These are phyloP conservation scores for Athrips mouffetella DNA, from an alignment of 2,888 invertebrate genomes.

Conservation along the genomic window DNA sequence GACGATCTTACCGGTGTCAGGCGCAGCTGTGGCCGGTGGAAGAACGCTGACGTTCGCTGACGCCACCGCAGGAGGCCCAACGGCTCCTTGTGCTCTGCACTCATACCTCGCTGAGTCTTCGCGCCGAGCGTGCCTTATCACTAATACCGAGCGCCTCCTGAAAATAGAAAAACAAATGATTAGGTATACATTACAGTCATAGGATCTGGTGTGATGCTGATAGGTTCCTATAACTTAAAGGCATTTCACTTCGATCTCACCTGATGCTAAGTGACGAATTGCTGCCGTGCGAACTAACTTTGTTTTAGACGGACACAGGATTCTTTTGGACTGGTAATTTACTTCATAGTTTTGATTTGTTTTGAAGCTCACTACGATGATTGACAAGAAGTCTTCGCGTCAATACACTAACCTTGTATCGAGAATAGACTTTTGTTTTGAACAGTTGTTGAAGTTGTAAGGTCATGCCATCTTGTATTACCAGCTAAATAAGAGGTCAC, in stretches of 20 bases:
- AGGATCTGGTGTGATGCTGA: neutral
- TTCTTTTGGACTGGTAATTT: too few species aligned
- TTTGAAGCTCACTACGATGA: too few species aligned
- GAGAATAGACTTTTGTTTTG: neutral
- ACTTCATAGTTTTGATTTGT: too few species aligned
- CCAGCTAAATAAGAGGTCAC: too few species aligned
- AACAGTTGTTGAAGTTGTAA: neutral
- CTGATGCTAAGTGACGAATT: too few species aligned
- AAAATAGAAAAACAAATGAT: constrained; percentile 28
- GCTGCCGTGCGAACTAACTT: too few species aligned
- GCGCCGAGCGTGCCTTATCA: constrained; percentile 84
- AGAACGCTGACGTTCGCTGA: constrained; percentile 75
- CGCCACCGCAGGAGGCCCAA: constrained; percentile 78
- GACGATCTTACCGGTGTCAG: constrained; percentile 73
- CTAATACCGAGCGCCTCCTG: constrained; percentile 91
- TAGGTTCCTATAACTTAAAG: too few species aligned
- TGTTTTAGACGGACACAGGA: too few species aligned
- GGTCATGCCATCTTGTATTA: too few species aligned
- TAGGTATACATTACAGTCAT: neutral
- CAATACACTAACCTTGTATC: neutral
- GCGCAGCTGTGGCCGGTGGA: constrained; percentile 54
- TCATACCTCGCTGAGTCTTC: constrained; percentile 89
- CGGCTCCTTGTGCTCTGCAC: constrained; percentile 86
- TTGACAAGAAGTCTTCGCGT: constrained; percentile 32
- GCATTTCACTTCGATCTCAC: too few species aligned